A percentile compares a stretch with the other conserved stretches of the same genome.
These are phyloP conservation scores for Conus canariensis DNA, from an alignment of 2,888 invertebrate species.

Conservation along the genomic window DNA sequence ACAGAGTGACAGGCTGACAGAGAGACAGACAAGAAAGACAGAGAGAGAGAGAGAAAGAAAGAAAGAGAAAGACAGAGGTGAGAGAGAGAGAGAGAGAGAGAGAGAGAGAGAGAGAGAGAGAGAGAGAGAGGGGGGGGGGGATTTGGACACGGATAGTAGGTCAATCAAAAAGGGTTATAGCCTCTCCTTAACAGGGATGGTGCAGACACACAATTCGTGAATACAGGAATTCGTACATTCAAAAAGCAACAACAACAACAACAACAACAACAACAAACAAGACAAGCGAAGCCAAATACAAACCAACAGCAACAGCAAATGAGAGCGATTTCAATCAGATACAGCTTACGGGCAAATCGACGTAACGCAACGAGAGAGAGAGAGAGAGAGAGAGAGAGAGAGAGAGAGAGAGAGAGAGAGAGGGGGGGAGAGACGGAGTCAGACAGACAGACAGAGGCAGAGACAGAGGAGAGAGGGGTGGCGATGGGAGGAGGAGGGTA, in stretches of 20 bases:
- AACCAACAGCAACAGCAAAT: no score
- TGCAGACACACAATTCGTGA: no score
- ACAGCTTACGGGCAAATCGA: no score
- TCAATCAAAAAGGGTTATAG: no score
- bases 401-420: background rate
- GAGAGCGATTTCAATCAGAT: no score
- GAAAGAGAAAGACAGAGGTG: background rate
- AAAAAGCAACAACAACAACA: background rate
- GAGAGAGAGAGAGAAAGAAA: background rate
- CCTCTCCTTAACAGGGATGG: no score
- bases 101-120: background rate
- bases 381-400: background rate
- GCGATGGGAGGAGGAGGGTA: background rate
- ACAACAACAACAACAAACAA: background rate
- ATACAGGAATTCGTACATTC: no score
- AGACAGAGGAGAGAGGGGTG: no score
- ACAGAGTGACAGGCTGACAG: background rate
- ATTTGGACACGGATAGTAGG: background rate
- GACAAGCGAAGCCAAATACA: no score
- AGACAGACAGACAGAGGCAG: no score
- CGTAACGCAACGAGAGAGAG: no score
- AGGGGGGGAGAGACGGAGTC: no score
- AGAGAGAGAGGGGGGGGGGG: background rate
- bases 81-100: background rate
- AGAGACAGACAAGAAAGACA: background rate